Evolutionary conservation across 1,140 invertebrate genomes (phyloP).

Genomic region (Hycleus phaleratus): DNA sequence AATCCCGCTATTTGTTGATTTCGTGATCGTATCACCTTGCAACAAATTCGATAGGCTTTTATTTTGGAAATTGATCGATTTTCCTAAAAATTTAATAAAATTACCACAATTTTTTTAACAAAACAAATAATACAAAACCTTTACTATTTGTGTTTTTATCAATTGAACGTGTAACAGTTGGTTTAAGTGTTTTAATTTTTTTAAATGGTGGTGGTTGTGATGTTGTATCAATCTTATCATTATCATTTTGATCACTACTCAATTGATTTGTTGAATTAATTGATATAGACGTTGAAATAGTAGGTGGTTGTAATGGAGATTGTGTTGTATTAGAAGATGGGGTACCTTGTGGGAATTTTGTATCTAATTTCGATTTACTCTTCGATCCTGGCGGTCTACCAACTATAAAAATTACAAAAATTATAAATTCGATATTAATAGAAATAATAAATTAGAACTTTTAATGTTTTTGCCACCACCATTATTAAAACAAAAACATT

Average conservation of each 20-base stretch:
- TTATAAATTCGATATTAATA: not conserved
- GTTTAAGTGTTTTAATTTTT: slow-evolving; percentile 29
- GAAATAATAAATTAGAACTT: not conserved
- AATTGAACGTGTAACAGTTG: slow-evolving; percentile 1
- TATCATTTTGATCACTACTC: not conserved
- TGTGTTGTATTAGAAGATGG: slow-evolving; percentile 19
- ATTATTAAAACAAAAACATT: slow-evolving; percentile 3
- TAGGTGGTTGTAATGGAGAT: slow-evolving; percentile 1
- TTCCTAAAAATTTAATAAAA: not conserved
- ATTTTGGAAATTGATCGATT: slow-evolving; percentile 1
- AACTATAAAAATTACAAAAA: slow-evolving; percentile 29
- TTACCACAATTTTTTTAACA: too few relatives aligned
- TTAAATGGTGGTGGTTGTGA: slow-evolving; percentile 4
- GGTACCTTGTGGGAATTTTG: slow-evolving; percentile 39
- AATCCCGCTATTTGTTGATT: slow-evolving; percentile 21
- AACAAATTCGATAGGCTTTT: slow-evolving; percentile 23
- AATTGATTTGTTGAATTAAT: too few relatives aligned
- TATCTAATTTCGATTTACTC: slow-evolving; percentile 34
- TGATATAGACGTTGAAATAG: not conserved
- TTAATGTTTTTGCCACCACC: slow-evolving; percentile 1
- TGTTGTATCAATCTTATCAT: slow-evolving; percentile 16
- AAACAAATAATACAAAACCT: too few relatives aligned
- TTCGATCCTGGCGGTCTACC: slow-evolving; percentile 43
- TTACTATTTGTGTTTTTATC: too few relatives aligned
- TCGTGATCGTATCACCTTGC: slow-evolving; percentile 21